Evolutionary conservation across 2,888 invertebrate species (phyloP), one percentile per base, ranked within the genome.

Genomic region (Oxyteleia sp.): DNA sequence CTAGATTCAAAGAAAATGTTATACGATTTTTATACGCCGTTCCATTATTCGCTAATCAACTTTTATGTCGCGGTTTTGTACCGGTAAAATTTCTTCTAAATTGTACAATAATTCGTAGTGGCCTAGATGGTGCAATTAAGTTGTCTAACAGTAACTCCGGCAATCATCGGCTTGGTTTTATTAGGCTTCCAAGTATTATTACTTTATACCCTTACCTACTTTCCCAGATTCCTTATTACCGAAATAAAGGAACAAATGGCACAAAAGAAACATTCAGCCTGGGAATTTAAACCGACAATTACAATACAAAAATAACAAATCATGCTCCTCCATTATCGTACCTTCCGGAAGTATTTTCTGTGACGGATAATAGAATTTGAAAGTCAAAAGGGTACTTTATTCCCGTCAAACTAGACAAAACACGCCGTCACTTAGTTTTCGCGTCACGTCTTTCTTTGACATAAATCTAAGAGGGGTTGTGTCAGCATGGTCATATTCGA

Each of bases 271-370:
- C 2, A 26, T 26, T 26, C 5, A 26, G 18, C 11, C 11, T 8
- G 11, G 18, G 43, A 45, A 49, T 71, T 35, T 23, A 47, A 71
- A 71, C 35, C 26, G 4, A 29, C 11, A 51, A 43, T 11, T 15
- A 53, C 41, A 63, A 63, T 59, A 43, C 20, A 15, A 59, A 74
- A 74, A 53, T 41, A 20, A 63, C 32, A 41, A 76, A 66, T 66
- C 47, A 66, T 16, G 29, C 49, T 26, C 18, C n/a, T 5, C n/a
- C n/a, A 43, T 69, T 61, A 45, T 43, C 41, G 23, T 47, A 59
- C 43, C 45, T 61, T 41, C 63, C 68, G 68, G 78, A 79, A 71
- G 57, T 13, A 59, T 43, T 64, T 43, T 63, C 64, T 57, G 51
- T 41, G 53, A 53, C 43, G 13, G 11, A 4, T 20, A 51, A 66